phyloP scores from a whole-genome alignment of 2,888 invertebrate genomes.

The Cephus nigrinus region DNA sequence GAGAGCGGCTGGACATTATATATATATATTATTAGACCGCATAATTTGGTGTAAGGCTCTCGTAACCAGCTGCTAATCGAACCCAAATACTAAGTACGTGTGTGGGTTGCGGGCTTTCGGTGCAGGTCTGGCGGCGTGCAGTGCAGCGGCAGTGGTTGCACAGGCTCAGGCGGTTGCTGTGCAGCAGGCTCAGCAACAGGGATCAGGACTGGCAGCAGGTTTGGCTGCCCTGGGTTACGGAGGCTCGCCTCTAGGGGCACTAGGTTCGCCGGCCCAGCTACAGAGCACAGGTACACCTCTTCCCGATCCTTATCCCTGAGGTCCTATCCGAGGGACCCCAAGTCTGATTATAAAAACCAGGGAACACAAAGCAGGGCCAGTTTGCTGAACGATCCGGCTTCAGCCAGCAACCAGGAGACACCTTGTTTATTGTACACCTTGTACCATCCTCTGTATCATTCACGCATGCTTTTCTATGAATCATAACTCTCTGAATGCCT shows the following conservation, averaged over 20 bases:
- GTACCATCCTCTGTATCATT: not conserved
- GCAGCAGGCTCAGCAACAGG: constrained; percentile 64
- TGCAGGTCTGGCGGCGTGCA: constrained; percentile 74
- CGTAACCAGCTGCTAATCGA: not conserved
- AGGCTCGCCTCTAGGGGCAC: constrained; percentile 63
- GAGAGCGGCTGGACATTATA: too few relatives aligned
- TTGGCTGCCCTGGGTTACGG: constrained; percentile 64
- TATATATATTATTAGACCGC: too few relatives aligned
- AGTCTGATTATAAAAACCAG: too few relatives aligned
- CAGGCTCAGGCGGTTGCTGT: constrained; percentile 65
- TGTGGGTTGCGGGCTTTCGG: constrained; percentile 59
- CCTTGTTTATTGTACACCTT: not conserved
- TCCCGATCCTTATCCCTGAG: too few relatives aligned
- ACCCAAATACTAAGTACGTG: constrained; percentile 34
- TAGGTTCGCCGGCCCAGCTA: constrained; percentile 64
- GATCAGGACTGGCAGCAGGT: constrained; percentile 64
- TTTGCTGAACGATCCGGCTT: too few relatives aligned
- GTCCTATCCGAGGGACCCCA: too few relatives aligned
- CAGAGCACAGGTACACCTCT: constrained; percentile 62
- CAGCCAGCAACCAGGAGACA: too few relatives aligned
- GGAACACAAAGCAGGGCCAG: too few relatives aligned
- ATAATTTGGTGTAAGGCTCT: constrained; percentile 2
- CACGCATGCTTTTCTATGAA: too few relatives aligned
- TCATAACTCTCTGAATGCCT: not conserved
- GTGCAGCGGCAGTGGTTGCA: constrained; percentile 66